Evolutionary conservation across 2,888 invertebrate species (phyloP).

Genomic region (Rhagonycha fulva): DNA sequence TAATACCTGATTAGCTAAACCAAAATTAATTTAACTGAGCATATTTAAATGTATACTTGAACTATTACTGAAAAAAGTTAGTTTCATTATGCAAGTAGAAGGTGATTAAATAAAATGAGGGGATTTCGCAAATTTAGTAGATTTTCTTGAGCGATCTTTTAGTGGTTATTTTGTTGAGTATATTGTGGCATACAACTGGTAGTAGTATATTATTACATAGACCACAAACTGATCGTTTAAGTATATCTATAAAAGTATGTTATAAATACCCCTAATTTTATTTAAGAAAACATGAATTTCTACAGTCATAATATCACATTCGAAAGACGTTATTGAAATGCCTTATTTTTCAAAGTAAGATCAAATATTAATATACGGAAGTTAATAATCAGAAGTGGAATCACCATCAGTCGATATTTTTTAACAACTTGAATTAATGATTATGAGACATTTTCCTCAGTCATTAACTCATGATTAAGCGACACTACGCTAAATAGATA

Average conservation of each 20-base stretch:
- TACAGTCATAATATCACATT: constrained; percentile 43
- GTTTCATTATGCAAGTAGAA: not conserved
- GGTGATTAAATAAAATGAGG: not conserved
- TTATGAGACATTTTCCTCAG: constrained; percentile 6
- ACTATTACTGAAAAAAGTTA: not conserved
- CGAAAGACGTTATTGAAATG: constrained; percentile 32
- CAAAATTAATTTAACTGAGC: constrained; percentile 47
- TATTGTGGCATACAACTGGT: not conserved
- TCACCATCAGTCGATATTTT: constrained; percentile 35
- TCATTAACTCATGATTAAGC: constrained; percentile 18
- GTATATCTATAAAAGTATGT: not conserved
- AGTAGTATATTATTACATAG: not conserved
- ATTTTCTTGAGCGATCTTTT: not conserved
- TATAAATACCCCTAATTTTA: not conserved
- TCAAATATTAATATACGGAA: constrained; percentile 18
- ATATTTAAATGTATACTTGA: constrained; percentile 43
- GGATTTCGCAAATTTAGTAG: not conserved
- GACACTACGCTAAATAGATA: constrained; percentile 20
- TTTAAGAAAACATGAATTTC: constrained; percentile 21
- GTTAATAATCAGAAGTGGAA: constrained; percentile 25
- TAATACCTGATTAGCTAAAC: not conserved
- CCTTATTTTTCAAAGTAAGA: constrained; percentile 21
- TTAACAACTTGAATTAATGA: constrained; percentile 30
- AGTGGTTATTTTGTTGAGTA: not conserved
- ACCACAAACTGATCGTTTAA: not conserved